A percentile compares a stretch with the other conserved stretches of the same genome.
These are phyloP conservation scores for Dryocosmus kuriphilus DNA, from an alignment of 2,888 invertebrate species.

Conservation along the genomic window DNA sequence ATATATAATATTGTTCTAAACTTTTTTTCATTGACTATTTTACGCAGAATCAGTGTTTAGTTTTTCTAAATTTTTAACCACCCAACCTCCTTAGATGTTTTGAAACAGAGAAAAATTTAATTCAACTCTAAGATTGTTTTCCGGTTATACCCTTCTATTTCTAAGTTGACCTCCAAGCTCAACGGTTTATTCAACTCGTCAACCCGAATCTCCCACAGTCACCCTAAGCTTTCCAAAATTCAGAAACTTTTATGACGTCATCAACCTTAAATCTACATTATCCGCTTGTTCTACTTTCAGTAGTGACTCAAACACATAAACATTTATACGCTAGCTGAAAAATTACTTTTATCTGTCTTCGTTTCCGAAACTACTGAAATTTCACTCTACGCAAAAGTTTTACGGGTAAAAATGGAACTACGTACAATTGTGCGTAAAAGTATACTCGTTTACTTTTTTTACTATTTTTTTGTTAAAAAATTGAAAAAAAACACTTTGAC, in stretches of 20 bases:
- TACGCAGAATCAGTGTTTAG: neutral
- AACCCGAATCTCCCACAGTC: neutral
- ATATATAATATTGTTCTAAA: neutral
- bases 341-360: neutral
- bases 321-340: neutral
- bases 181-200: neutral
- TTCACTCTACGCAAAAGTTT: no score
- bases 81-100: neutral
- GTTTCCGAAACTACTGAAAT: neutral
- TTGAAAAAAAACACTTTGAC: no score
- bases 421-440: no score
- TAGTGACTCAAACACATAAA: neutral
- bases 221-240: neutral
- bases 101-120: neutral
- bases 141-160: neutral
- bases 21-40: neutral
- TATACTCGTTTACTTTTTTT: no score
- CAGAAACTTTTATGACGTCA: slow-evolving; percentile 1
- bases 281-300: neutral
- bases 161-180: neutral
- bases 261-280: neutral
- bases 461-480: no score
- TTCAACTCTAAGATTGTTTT: neutral
- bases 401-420: no score
- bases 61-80: neutral